Evolutionary conservation across 2,797 vertebrate genomes (phyloP).

Genomic region (Macropus fuliginosus): DNA sequence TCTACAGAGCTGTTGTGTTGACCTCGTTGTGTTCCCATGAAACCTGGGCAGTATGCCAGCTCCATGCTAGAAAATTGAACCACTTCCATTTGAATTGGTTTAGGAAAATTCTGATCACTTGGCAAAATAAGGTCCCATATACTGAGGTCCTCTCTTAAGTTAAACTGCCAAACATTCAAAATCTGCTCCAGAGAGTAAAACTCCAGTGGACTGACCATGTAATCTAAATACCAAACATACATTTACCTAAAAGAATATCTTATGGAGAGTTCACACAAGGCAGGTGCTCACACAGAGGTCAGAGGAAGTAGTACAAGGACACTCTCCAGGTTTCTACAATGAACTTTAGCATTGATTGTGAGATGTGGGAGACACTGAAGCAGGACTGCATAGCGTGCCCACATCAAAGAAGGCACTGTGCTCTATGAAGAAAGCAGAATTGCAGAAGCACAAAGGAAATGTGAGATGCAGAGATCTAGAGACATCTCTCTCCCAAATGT

Average conservation of each 20-base stretch:
- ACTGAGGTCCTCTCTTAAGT: not conserved
- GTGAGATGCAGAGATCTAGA: not conserved
- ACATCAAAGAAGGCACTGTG: not conserved
- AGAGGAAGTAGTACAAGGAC: not conserved
- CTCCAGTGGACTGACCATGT: not conserved
- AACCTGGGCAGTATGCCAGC: not conserved
- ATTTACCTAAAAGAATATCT: not conserved
- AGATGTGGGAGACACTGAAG: not conserved
- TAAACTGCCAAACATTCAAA: not conserved
- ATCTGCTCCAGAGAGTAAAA: not conserved
- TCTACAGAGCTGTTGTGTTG: not conserved
- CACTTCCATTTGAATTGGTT: not conserved
- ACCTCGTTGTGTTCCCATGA: not conserved
- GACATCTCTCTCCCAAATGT: not conserved
- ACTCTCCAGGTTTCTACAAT: not conserved
- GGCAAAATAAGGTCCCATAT: not conserved
- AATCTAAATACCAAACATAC: not conserved
- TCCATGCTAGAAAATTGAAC: not conserved
- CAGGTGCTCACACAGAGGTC: not conserved
- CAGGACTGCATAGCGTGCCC: not conserved
- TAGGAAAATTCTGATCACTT: not conserved
- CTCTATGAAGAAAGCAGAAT: not conserved
- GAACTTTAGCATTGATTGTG: not conserved
- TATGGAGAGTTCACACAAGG: not conserved
- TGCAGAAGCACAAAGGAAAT: not conserved